Base-by-base conservation (phyloP, 2,113 vertebrate species). In the Dermatemys mawii region DNA sequence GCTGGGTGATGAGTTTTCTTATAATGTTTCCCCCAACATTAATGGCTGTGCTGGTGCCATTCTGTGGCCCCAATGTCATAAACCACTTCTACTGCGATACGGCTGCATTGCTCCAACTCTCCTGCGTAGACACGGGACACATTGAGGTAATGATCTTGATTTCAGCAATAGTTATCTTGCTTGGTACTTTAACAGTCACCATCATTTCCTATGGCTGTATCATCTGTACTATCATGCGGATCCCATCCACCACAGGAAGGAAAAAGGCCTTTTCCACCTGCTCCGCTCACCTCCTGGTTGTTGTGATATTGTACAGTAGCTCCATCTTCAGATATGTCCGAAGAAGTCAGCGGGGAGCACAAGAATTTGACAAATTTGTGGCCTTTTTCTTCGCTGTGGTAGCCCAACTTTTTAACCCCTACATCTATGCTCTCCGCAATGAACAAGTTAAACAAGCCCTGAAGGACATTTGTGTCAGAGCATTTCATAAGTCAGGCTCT, bases 21-120 rank as follows among this genome's bases (percentile, higher is more conserved):
- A 51, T 78, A 35, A 78, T 97, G 78, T 67, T 94, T 82, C 93
- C 90, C 82, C 93, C 89, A 29, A 55, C 93, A 21, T 75, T 75
- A 21, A 48, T 97, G n/a, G 90, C 94, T 55, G 44, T 63, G 3
- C 6, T 55, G 35, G 29, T 97, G 85, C 89, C 96, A 26, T 97
- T 96, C 73, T 97, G 95, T 89, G 88, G 57, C 67, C 95, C 97
- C 76, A 96, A 96, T 80, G 9, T 92, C 63, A 94, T 97, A 11
- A 86, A 97, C 60, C 97, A 97, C 63, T 97, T 97, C 50, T 96
- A 55, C 60, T 97, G 97, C 76, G 97, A 97, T 27, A 90, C 88
- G 78, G 96, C 92, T 51, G 96, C 97, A 12, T 81, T 97, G 11
- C 53, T 97, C 75, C 92, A 97, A 35, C 87, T 97, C 55, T 94